Evolutionary conservation across 2,888 invertebrate species (phyloP).

Genomic region (Heliconius aoede): DNA sequence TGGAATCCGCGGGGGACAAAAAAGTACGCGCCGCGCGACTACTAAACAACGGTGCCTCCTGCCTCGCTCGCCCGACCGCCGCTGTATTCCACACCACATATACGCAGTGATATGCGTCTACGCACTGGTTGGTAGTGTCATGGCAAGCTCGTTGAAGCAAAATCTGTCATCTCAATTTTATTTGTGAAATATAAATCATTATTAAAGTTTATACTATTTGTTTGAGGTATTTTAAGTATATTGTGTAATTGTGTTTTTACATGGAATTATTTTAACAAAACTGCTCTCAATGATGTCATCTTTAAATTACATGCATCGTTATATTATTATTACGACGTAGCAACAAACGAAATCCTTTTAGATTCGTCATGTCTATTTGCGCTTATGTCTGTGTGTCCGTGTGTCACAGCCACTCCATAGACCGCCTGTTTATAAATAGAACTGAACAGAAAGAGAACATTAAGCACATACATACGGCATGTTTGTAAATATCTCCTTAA

Average conservation of each 20-base stretch:
- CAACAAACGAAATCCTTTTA: not conserved
- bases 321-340: not conserved
- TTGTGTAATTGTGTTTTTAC: not conserved
- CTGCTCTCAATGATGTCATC: no score
- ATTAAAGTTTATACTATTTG: not conserved
- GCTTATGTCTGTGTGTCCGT: not conserved
- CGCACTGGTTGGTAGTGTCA: not conserved
- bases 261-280: no score
- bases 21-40: conserved; percentile 72
- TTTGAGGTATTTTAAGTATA: not conserved
- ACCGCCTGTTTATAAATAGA: no score
- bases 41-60: conserved; percentile 70
- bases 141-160: not conserved
- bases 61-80: no score
- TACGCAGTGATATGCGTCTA: no score
- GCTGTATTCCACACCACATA: conserved; percentile 2
- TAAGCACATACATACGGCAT: no score
- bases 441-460: no score
- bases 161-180: not conserved
- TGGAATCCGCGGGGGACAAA: conserved; percentile 81
- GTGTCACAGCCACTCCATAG: not conserved
- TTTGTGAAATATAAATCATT: not conserved
- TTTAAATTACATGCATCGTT: no score
- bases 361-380: not conserved
- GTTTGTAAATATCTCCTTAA: no score